These are phyloP conservation scores for Brachyhypopomus gauderio DNA, from an alignment of 2,113 vertebrate genomes.

Conservation along the genomic window DNA sequence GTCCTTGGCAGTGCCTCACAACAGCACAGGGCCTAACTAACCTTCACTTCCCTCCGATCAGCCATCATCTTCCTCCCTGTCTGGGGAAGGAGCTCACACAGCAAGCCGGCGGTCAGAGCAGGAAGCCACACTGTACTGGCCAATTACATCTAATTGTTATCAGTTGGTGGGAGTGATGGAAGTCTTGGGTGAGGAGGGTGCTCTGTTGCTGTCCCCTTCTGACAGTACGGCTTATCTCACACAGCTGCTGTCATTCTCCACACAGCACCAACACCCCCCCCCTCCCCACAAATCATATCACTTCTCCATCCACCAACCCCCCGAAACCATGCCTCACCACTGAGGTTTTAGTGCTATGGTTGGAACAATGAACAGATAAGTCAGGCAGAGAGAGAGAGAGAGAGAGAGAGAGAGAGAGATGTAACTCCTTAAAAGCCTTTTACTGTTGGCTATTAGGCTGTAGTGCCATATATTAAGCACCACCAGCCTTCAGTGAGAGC, in stretches of 20 bases:
- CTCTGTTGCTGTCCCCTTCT: constrained; percentile 47
- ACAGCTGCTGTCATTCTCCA: constrained; percentile 54
- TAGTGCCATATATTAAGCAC: constrained; percentile 60
- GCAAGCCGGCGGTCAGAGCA: constrained; percentile 48
- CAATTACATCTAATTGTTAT: constrained; percentile 64
- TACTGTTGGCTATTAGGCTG: constrained; percentile 67
- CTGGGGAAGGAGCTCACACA: constrained; percentile 44
- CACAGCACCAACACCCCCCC: constrained; percentile 37
- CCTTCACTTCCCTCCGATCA: constrained; percentile 49
- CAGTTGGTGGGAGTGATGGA: constrained; percentile 34
- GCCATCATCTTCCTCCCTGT: constrained; percentile 43
- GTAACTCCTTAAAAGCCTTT: constrained; percentile 66
- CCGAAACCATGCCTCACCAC: constrained; percentile 17
- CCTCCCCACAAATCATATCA: constrained; percentile 26
- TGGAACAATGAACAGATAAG: neutral
- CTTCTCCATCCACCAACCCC: constrained; percentile 17
- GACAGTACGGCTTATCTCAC: constrained; percentile 58
- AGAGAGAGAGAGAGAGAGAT: constrained; percentile 60
- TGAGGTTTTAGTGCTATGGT: neutral
- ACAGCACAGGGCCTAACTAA: constrained; percentile 51
- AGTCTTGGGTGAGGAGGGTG: constrained; percentile 19
- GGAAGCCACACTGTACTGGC: constrained; percentile 57
- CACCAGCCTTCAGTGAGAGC: constrained; percentile 22
- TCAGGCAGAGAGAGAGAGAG: neutral
- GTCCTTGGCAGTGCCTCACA: constrained; percentile 42